Percentiles rank a stretch among this genome's conserved stretches.
Conservation (phyloP, 2,888 invertebrate genomes). For the Scaptodrosophila latifasciaeformis region DNA sequence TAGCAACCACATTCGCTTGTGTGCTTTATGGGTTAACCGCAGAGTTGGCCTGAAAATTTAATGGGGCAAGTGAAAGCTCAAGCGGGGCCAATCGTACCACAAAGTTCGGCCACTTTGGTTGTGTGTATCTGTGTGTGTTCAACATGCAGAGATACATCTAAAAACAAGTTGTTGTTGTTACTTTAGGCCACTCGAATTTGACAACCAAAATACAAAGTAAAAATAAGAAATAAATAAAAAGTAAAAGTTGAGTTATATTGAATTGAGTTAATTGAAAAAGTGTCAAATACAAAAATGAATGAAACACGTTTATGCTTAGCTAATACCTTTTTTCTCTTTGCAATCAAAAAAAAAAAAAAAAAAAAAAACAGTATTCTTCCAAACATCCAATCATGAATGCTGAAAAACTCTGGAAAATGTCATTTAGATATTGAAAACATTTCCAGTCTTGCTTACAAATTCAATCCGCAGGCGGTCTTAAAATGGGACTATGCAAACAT, state of each 20-base stretch:
- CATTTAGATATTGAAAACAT: too few species aligned
- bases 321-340: neutral
- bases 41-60: too few species aligned
- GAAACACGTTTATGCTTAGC: too few species aligned
- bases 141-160: neutral
- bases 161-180: constrained; percentile 28
- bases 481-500: constrained; percentile 8
- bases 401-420: constrained; percentile 3
- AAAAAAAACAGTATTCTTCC: too few species aligned
- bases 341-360: neutral
- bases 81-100: constrained; percentile 16
- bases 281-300: too few species aligned
- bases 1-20: too few species aligned
- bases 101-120: constrained; percentile 18
- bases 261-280: too few species aligned
- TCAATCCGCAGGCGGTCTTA: neutral
- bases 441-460: too few species aligned
- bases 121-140: neutral
- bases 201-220: constrained; percentile 24
- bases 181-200: constrained; percentile 6
- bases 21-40: too few species aligned
- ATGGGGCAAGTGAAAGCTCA: constrained; percentile 43
- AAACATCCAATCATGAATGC: too few species aligned
- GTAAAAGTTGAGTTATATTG: neutral
- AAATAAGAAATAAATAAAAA: constrained; percentile 1